Conservation (phyloP, 2,113 vertebrate genomes). For the Nyctereutes procyonoides region DNA sequence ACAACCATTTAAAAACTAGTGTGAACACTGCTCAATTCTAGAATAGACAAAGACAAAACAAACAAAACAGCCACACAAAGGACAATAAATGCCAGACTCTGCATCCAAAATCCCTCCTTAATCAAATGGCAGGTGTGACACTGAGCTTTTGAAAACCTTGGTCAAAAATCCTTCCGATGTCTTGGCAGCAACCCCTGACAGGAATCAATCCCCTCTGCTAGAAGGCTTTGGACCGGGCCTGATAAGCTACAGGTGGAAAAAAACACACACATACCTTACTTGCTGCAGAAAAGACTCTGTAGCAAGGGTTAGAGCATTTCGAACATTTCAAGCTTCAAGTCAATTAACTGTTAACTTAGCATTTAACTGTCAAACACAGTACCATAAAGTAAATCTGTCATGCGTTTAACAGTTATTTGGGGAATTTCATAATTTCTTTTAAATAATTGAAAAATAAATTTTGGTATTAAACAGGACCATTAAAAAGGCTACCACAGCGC, state of each 20-base stretch:
- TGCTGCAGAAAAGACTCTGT: slow-evolving; percentile 89
- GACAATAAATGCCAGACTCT: slow-evolving; percentile 87
- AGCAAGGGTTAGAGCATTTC: slow-evolving; percentile 93
- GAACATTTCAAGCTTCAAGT: slow-evolving; percentile 75
- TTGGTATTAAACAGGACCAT: slow-evolving; percentile 75
- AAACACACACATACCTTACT: slow-evolving; percentile 84
- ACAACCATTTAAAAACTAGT: slow-evolving; percentile 89
- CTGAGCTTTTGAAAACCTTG: slow-evolving; percentile 98
- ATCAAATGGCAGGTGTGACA: slow-evolving; percentile 98
- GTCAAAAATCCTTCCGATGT: slow-evolving; percentile 99
- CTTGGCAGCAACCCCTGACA: slow-evolving; percentile 93
- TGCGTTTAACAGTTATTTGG: slow-evolving; percentile 86
- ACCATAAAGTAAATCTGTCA: slow-evolving; percentile 79
- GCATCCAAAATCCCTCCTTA: slow-evolving; percentile 90
- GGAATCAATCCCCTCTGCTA: slow-evolving; percentile 91
- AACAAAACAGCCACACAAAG: slow-evolving; percentile 81
- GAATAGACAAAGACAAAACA: slow-evolving; percentile 82
- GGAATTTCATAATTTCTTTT: slow-evolving; percentile 71
- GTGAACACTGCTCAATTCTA: slow-evolving; percentile 90
- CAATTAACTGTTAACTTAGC: slow-evolving; percentile 78
- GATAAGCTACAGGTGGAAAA: slow-evolving; percentile 86
- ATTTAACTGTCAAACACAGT: slow-evolving; percentile 86
- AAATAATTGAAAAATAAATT: slow-evolving; percentile 64
- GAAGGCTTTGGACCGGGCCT: slow-evolving; percentile 91
- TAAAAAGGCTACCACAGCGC: slow-evolving; percentile 77